Evolutionary conservation across 2,113 vertebrate genomes (phyloP).

Genomic region (Bujurquina vittata): DNA sequence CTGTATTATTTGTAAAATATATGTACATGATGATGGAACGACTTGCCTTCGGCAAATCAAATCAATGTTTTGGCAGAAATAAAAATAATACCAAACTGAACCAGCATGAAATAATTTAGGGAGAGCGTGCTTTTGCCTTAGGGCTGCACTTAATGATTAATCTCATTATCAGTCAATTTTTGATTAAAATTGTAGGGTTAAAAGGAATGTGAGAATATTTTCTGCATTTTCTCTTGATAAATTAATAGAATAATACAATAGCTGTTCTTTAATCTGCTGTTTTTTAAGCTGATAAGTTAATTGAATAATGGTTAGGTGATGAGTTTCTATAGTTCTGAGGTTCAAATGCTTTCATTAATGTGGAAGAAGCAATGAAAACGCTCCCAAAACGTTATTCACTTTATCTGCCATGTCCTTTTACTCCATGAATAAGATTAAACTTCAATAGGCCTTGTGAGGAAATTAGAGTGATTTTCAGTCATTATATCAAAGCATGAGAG

Average conservation of each 20-base stretch:
- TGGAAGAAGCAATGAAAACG: neutral
- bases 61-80: neutral
- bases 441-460: neutral
- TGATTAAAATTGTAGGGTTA: constrained; percentile 4
- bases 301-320: neutral
- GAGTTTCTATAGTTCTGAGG: constrained; percentile 8
- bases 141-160: constrained; percentile 3
- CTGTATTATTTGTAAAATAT: neutral
- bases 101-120: neutral
- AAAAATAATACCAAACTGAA: neutral
- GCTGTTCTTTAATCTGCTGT: constrained; percentile 1
- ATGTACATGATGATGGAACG: neutral
- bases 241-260: neutral
- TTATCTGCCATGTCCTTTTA: neutral
- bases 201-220: neutral
- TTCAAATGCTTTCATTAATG: neutral
- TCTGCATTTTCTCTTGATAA: neutral
- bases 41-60: neutral
- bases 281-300: neutral
- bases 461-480: constrained; percentile 10
- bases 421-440: constrained; percentile 2
- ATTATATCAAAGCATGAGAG: neutral
- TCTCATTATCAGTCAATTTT: constrained; percentile 7
- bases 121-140: neutral
- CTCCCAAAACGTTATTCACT: neutral